Evolutionary conservation across 1,140 invertebrate species (phyloP), one percentile per base, ranked within the genome.

Genomic region (Battus philenor): DNA sequence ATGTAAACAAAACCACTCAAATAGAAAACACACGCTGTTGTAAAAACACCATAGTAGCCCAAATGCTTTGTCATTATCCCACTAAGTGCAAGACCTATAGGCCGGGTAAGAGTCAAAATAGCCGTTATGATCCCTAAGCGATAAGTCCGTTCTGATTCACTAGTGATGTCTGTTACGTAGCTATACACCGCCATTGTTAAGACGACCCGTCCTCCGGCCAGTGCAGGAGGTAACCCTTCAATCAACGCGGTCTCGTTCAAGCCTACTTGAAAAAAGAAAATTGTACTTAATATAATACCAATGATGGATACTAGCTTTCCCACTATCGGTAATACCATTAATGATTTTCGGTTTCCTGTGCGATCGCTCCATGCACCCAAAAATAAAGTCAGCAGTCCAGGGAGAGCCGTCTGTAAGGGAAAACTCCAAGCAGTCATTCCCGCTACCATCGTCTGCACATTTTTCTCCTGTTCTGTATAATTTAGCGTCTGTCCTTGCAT

Each of bases 301-400:
- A 86, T 54, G 47, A 75, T 59, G 8, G 83, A 82, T 20, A 86
- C 49, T 8, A 87, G 48, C 64, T 90, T 89, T 15, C 89, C 89
- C 13, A 89, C 46, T 7, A 90, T 86, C 2, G 88, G 88, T 4
- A 89, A 43, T 7, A 90, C 53, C 74, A 90, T 89, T 31, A 88
- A 88, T 1, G 88, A 74, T 72, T 91, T 92, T 30, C 91, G 64
- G 47, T 87, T 85, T 12, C 89, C 87, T 8, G 89, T 86, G 20
- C 86, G 72, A 67, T 90, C 90, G 66, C 89, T 90, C 89, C 89
- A 88, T 13, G 89, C 87, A 48, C 91, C 89, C 36, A 91, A 56
- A 72, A 91, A 88, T 16, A 90, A 59, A 2, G 89, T 80, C 29
- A 90, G 64, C 12, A 90, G 54, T 0, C 88, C 84, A 6, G 90